Evolutionary conservation across 2,888 invertebrate genomes (phyloP).

Genomic region (Perdita meconis): DNA sequence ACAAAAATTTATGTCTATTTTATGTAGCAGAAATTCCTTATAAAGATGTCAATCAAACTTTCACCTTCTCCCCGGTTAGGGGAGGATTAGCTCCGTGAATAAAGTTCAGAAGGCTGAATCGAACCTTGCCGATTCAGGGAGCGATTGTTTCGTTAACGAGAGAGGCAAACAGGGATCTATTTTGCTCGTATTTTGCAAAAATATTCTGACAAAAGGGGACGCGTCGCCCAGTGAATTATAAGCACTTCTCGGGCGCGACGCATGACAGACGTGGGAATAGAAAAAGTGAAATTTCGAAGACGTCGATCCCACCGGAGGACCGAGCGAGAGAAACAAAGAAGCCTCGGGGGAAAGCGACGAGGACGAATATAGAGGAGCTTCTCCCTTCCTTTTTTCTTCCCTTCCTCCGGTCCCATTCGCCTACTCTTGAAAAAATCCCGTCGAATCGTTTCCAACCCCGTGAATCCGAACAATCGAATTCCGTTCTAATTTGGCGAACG

Average conservation of each 20-base stretch:
- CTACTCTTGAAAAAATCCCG: conserved; percentile 42
- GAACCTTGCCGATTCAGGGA: neutral
- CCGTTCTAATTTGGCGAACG: conserved; percentile 72
- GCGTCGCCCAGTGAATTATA: neutral
- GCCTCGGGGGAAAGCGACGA: conserved; percentile 1
- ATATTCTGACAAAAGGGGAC: conserved; percentile 26
- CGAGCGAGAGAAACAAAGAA: conserved; percentile 12
- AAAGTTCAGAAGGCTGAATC: neutral
- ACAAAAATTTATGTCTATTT: conserved; percentile 21
- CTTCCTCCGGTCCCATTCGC: conserved; percentile 1
- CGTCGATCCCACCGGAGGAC: conserved; percentile 14
- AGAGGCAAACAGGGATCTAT: conserved; percentile 20
- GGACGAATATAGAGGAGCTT: conserved; percentile 34
- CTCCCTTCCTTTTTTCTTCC: conserved; percentile 13
- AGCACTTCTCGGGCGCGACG: neutral
- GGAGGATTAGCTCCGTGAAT: conserved; percentile 19
- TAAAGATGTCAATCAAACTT: conserved; percentile 46
- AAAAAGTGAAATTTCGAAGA: conserved; percentile 57
- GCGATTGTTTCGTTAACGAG: conserved; percentile 41
- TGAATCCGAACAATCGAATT: conserved; percentile 74
- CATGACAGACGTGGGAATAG: conserved; percentile 72
- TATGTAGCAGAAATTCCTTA: conserved; percentile 24
- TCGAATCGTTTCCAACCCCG: conserved; percentile 72
- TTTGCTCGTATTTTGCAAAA: conserved; percentile 31
- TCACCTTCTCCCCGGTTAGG: neutral